Conservation (phyloP, 2,113 vertebrate genomes). For the Cyphomyrus discorhynchus region DNA sequence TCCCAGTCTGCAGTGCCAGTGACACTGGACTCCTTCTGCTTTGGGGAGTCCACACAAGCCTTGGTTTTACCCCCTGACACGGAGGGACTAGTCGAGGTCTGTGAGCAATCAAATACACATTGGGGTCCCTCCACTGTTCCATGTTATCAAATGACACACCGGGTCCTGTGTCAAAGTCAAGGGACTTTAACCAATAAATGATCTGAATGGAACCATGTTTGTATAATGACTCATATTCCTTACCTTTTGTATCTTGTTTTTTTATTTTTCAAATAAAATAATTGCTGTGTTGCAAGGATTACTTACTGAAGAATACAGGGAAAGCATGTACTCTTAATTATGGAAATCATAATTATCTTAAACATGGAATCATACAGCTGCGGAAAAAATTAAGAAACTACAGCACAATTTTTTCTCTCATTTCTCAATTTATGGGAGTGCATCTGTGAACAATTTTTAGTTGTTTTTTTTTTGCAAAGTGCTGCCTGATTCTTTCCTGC, state of each 20-base stretch:
- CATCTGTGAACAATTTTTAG: too few species aligned
- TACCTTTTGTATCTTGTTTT: not conserved
- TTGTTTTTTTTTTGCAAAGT: too few species aligned
- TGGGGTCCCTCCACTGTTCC: not conserved
- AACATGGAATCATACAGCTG: not conserved
- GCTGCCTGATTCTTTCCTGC: too few species aligned
- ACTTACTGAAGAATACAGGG: not conserved
- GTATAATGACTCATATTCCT: not conserved
- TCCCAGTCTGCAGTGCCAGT: slow-evolving; percentile 45
- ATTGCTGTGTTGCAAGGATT: not conserved
- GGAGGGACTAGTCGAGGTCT: slow-evolving; percentile 45
- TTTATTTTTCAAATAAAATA: not conserved
- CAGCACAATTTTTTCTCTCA: too few species aligned
- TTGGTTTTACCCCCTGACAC: slow-evolving; percentile 68
- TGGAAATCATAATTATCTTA: not conserved
- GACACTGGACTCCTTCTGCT: slow-evolving; percentile 56
- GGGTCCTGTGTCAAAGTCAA: not conserved
- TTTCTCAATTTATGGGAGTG: too few species aligned
- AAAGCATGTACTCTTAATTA: not conserved
- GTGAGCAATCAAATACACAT: not conserved
- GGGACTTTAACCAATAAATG: not conserved
- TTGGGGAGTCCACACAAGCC: slow-evolving; percentile 72
- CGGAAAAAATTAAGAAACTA: too few species aligned
- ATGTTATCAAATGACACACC: not conserved
- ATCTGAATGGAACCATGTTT: not conserved